These are phyloP conservation scores for Sander lucioperca DNA, from an alignment of 2,113 vertebrate genomes.

Conservation along the genomic window DNA sequence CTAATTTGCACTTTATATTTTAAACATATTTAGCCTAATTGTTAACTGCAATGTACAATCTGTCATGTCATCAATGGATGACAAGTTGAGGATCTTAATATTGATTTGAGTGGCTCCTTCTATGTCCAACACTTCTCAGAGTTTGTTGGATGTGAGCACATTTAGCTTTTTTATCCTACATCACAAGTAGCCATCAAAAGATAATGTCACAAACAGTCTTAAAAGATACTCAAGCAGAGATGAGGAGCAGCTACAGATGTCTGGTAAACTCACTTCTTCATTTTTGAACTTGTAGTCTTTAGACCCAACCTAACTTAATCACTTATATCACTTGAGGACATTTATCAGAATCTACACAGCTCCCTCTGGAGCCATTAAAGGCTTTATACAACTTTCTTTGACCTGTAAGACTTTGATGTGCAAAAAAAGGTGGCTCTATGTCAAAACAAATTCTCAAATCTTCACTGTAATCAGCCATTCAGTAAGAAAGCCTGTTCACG, in stretches of 20 bases:
- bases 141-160: neutral
- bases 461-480: neutral
- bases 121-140: neutral
- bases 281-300: neutral
- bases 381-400: neutral
- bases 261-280: neutral
- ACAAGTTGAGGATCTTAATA: neutral
- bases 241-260: neutral
- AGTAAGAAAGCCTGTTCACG: neutral
- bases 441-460: neutral
- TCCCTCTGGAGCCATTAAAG: neutral
- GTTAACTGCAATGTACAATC: neutral
- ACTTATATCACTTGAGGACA: neutral
- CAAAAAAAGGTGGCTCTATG: neutral
- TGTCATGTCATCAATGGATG: neutral
- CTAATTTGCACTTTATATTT: neutral
- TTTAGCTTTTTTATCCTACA: neutral
- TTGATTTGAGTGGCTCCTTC: neutral
- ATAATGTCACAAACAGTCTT: neutral
- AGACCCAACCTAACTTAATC: neutral
- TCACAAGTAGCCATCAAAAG: neutral
- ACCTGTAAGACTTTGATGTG: neutral
- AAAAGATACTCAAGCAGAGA: neutral
- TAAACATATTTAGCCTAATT: neutral
- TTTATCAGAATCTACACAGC: neutral